These are phyloP conservation scores for Cynoglossus semilaevis DNA, from an alignment of 2,113 vertebrate species.

Conservation along the genomic window DNA sequence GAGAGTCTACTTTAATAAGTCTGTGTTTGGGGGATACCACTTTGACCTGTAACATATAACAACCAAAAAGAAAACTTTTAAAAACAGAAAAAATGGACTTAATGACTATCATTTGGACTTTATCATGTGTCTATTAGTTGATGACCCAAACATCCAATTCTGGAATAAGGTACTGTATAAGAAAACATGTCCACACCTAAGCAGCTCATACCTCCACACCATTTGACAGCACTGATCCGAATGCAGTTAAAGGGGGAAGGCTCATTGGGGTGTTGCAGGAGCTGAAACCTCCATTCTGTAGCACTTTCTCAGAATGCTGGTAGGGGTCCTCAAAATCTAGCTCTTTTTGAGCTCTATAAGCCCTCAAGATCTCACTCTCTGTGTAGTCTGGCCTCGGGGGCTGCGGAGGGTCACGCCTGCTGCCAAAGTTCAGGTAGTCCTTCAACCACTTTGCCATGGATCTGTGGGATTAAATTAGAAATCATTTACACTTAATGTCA, in stretches of 20 bases:
- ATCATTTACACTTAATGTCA: too few relatives aligned
- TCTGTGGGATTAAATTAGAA: conserved; percentile 44
- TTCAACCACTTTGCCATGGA: conserved; percentile 93
- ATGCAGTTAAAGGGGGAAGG: conserved; percentile 65
- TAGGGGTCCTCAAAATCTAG: conserved; percentile 91
- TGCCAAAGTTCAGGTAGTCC: conserved; percentile 88
- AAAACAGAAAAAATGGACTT: background rate
- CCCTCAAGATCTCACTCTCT: conserved; percentile 86
- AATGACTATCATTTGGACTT: background rate
- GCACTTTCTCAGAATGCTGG: conserved; percentile 72
- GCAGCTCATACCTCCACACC: conserved; percentile 62
- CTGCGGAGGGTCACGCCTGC: conserved; percentile 82
- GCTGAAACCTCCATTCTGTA: conserved; percentile 56
- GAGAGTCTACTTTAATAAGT: conserved; percentile 88
- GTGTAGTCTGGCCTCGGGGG: conserved; percentile 88
- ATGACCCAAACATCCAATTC: background rate
- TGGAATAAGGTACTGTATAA: background rate
- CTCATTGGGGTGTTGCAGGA: conserved; percentile 62
- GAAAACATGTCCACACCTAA: background rate
- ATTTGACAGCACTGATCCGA: conserved; percentile 66
- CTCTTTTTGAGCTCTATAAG: conserved; percentile 85
- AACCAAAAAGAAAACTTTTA: background rate
- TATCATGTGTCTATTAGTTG: background rate
- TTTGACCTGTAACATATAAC: conserved; percentile 65
- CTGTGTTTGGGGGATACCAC: conserved; percentile 85